A percentile compares a stretch with the other conserved stretches of the same genome.
phyloP scores from a whole-genome alignment of 2,113 vertebrate species.

The Crotalus helleri region DNA sequence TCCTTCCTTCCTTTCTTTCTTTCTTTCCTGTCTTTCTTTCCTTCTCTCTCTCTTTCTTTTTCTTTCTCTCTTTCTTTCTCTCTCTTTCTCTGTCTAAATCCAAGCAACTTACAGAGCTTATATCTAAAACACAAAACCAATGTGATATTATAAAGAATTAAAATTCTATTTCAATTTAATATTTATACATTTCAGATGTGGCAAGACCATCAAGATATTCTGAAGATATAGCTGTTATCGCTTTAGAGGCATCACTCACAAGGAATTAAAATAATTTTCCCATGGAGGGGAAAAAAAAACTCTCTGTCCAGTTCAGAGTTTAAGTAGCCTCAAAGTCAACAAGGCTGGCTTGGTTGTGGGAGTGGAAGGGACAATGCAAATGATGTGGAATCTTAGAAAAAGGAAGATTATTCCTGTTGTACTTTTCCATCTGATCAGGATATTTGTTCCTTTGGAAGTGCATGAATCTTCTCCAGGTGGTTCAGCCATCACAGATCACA shows the following conservation, averaged over 20 bases:
- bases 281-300: not conserved
- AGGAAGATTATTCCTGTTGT: not conserved
- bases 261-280: not conserved
- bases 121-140: not conserved
- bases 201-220: not conserved
- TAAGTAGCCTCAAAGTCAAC: not conserved
- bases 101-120: not conserved
- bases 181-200: slow-evolving; percentile 35
- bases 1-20: no score
- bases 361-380: not conserved
- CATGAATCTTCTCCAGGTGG: not conserved
- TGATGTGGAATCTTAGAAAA: not conserved
- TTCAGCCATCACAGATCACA: not conserved
- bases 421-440: not conserved
- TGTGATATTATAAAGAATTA: not conserved
- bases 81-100: not conserved
- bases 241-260: not conserved
- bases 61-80: not conserved
- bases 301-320: not conserved
- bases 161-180: not conserved
- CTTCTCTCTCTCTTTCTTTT: not conserved
- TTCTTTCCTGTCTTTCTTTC: not conserved
- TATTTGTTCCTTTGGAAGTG: not conserved
- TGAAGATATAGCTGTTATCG: slow-evolving; percentile 6
- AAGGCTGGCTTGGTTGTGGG: not conserved